Evolutionary conservation across 2,888 invertebrate genomes (phyloP), one percentile per base, ranked within the genome.

Genomic region (Rhyacophila evoluta): DNA sequence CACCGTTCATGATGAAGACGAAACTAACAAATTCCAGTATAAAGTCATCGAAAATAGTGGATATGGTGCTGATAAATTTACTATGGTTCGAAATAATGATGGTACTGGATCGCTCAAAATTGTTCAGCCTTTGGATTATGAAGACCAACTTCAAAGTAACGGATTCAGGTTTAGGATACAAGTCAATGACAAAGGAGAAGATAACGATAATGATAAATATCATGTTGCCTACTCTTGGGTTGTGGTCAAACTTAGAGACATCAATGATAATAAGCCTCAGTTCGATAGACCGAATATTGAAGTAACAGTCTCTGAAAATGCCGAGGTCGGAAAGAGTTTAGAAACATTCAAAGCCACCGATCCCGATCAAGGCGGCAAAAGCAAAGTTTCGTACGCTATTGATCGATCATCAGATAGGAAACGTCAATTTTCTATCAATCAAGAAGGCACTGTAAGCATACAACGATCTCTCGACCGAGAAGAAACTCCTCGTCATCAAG

Each of bases 221-320:
- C 98, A 98, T 89, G 97, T 98, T 82, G 98, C 98, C 81, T 97
- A 97, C 87, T 97, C 98, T 0, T 97, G 97, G 95, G 97, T 98
- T 78, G 95, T 95, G 81, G 97, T 98, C 33, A 95, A 95, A 85
- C 91, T 99, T 80, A 92, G 96, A 80, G 99, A 99, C 87, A 96
- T 96, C 84, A 99, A 99, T 89, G 98, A 99, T 91, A 98, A 98
- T 90, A 96, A 97, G 86, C 98, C 98, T 3, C 95, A 95, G 85
- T 98, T 97, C 86, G 97, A 98, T 85, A 92, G 95, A 82, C 96
- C 98, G 70, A 97, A 97, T 86, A 97, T 98, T 84, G 97, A 97
- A 89, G 95, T 95, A 2, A 94, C 94, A 11, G 96, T 97, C 0
- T 94, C 94, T 85, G 98, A 99, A 88, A 97, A 98, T 86, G 96